Conservation (phyloP, 2,797 vertebrate genomes). For the Megaceryle alcyon region DNA sequence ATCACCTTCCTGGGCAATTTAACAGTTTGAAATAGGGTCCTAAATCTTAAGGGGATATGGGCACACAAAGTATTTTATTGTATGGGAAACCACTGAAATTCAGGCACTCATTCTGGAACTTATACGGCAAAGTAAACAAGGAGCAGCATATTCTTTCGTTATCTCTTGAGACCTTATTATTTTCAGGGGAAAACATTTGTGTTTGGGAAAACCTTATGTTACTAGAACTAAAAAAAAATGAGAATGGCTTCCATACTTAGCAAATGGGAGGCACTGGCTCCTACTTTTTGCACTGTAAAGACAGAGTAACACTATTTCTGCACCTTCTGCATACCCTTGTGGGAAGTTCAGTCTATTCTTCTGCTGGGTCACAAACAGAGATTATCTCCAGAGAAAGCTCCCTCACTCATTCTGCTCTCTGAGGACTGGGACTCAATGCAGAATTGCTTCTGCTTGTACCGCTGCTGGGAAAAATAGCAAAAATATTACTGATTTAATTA, state of each 20-base stretch:
- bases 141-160: slow-evolving; percentile 13
- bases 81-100: slow-evolving; percentile 22
- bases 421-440: neutral
- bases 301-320: neutral
- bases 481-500: neutral
- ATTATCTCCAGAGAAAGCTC: neutral
- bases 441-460: neutral
- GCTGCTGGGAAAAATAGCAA: neutral
- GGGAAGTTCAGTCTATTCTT: neutral
- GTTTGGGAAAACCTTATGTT: slow-evolving; percentile 36
- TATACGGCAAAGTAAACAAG: slow-evolving; percentile 27
- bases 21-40: slow-evolving; percentile 65
- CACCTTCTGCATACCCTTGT: neutral
- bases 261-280: neutral
- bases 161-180: slow-evolving; percentile 75
- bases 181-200: slow-evolving; percentile 30
- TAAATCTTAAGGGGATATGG: slow-evolving; percentile 66
- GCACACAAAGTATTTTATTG: slow-evolving; percentile 9
- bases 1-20: slow-evolving; percentile 68
- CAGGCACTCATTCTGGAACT: slow-evolving; percentile 3
- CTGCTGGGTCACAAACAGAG: neutral
- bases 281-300: neutral
- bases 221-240: slow-evolving; percentile 4
- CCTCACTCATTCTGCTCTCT: neutral
- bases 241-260: neutral